phyloP scores from a whole-genome alignment of 2,888 invertebrate genomes.

The Terebella lapidaria region DNA sequence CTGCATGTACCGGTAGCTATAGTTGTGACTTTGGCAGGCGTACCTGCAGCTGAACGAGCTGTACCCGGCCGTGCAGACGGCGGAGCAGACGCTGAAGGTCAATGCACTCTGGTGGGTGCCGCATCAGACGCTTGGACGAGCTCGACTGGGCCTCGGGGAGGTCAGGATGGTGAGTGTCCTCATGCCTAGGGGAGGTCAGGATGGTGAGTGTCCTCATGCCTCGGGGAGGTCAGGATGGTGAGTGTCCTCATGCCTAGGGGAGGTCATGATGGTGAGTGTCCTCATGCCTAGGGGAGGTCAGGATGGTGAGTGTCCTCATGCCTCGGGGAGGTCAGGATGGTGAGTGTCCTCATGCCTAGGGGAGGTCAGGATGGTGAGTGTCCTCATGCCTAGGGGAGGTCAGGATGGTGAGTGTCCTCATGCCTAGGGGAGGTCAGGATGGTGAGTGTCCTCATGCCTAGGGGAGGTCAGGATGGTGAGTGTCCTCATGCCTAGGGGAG shows the following conservation, averaged over 20 bases:
- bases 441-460: slow-evolving; percentile 29
- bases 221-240: slow-evolving; percentile 49
- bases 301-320: no score
- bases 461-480: slow-evolving; percentile 45
- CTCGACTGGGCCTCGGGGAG: slow-evolving; percentile 52
- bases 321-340: no score
- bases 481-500: slow-evolving; percentile 50
- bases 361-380: no score
- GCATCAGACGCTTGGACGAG: slow-evolving; percentile 53
- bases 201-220: slow-evolving; percentile 24
- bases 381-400: no score
- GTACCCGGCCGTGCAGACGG: slow-evolving; percentile 43
- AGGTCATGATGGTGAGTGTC: slow-evolving; percentile 33
- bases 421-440: slow-evolving; percentile 50
- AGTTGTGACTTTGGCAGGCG: slow-evolving; percentile 37
- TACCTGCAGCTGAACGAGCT: slow-evolving; percentile 42
- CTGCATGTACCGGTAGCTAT: no score
- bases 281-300: no score
- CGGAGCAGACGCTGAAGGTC: slow-evolving; percentile 42
- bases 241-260: slow-evolving; percentile 43
- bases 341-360: no score
- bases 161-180: slow-evolving; percentile 27
- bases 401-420: no score
- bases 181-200: slow-evolving; percentile 51
- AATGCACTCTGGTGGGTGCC: slow-evolving; percentile 53